Percentiles rank a stretch among this genome's conserved stretches.
Conservation (phyloP, 1,140 invertebrate genomes). For the Myzus persicae region DNA sequence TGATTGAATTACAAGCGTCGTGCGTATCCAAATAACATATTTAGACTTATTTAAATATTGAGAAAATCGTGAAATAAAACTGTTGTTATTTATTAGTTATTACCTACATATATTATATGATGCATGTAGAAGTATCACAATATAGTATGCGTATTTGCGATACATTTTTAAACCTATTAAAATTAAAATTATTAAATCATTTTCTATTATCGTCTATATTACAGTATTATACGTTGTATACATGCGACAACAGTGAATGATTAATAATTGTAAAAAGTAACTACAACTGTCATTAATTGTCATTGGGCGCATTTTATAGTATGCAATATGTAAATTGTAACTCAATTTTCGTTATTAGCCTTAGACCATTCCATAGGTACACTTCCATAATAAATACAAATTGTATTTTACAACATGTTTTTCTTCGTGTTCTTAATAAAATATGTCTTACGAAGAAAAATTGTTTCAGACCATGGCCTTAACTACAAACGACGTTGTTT, state of each 20-base stretch:
- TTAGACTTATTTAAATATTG: neutral
- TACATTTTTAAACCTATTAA: neutral
- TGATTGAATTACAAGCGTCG: neutral
- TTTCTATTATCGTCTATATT: neutral
- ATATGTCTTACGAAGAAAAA: neutral
- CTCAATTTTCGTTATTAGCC: neutral
- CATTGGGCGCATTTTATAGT: too few relatives aligned
- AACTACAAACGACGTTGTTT: neutral
- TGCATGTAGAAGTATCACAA: too few relatives aligned
- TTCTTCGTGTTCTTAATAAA: neutral
- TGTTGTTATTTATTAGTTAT: too few relatives aligned
- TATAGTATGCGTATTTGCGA: neutral
- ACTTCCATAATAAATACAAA: neutral
- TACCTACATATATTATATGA: too few relatives aligned
- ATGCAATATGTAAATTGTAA: neutral
- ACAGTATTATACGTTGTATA: neutral
- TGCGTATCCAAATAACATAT: neutral
- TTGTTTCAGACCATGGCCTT: neutral
- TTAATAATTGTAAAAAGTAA: neutral
- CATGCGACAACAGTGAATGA: neutral
- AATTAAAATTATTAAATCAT: neutral
- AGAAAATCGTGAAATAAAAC: neutral
- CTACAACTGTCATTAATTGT: neutral
- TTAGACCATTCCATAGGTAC: neutral
- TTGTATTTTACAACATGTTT: neutral